phyloP scores from a whole-genome alignment of 1,140 invertebrate genomes.

The Drosophila oshimai region DNA sequence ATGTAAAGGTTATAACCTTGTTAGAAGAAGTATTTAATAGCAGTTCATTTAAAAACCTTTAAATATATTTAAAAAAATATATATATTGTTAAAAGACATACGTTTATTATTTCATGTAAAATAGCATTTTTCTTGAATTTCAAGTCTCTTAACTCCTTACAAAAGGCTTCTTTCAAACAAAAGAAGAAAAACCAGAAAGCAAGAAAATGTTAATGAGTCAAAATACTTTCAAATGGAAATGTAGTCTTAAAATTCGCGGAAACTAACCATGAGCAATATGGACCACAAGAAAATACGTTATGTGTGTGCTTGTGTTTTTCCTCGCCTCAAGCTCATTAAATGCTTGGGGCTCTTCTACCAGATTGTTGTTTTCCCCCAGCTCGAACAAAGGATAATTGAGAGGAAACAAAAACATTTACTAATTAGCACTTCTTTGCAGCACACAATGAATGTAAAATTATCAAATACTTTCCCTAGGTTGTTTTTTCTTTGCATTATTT shows the following conservation, averaged over 20 bases:
- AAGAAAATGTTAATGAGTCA: background rate
- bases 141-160: too few species aligned
- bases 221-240: background rate
- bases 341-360: slow-evolving; percentile 11
- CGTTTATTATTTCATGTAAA: too few species aligned
- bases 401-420: slow-evolving; percentile 47
- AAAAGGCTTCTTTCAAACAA: background rate
- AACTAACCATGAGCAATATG: slow-evolving; percentile 22
- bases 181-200: background rate
- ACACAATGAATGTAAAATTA: slow-evolving; percentile 44
- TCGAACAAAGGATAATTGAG: slow-evolving; percentile 52
- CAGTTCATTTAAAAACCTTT: too few species aligned
- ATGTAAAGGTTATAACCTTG: too few species aligned
- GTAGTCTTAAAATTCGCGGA: background rate
- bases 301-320: background rate
- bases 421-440: slow-evolving; percentile 58
- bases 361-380: slow-evolving; percentile 33
- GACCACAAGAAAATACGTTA: slow-evolving; percentile 29
- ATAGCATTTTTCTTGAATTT: too few species aligned
- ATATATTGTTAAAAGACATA: too few species aligned
- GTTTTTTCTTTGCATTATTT: slow-evolving; percentile 7
- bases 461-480: slow-evolving; percentile 31
- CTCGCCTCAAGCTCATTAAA: slow-evolving; percentile 55
- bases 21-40: too few species aligned
- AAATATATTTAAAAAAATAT: too few species aligned